Evolutionary conservation across 2,888 invertebrate species (phyloP), one percentile per base, ranked within the genome.

Genomic region (Congeria kusceri): DNA sequence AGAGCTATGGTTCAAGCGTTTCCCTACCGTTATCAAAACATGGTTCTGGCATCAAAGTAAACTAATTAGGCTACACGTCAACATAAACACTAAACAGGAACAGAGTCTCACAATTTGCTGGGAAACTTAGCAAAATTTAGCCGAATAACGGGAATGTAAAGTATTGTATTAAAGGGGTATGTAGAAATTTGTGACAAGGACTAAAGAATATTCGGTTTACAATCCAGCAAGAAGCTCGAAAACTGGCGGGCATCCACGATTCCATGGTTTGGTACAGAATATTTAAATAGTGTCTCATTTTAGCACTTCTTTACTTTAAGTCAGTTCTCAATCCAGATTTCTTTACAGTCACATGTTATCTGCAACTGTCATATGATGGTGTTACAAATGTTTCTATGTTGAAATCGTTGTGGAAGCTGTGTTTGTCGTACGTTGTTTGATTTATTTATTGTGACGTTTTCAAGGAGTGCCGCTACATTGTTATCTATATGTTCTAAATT

Each of bases 261-360:
- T 4, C 64, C 72, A 23, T 57, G 23, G 11, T 69, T 61, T 11
- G 68, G 59, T 39, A 78, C 61, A 13, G 64, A 15, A 25, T 73
- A 78, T 28, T 61, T n/a, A 23, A 78, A 73, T 3, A 65, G 44
- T 20, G 64, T n/a, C 4, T 69, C 47, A 27, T 57, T 20, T 1
- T 28, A 23, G 46, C 77, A 78, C 0, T 18, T 29, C n/a, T 53
- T 69, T 3, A 27, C 27, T 4, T 20, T 27, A 7, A 78, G 56
- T 73, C 77, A 78, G 18, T 44, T 46, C 32, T 63, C 65, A 27
- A 73, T 68, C 77, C 77, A 78, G n/a, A 28, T 18, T 5, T 69
- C 53, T 0, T 73, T 28, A 25, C 77, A 78, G 39, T 47, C 69
- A 65, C 77, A 78, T 1, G 63, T 23, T 20, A 78, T 53, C 3